phyloP scores from a whole-genome alignment of 1,140 invertebrate genomes.

The Littorina saxatilis region DNA sequence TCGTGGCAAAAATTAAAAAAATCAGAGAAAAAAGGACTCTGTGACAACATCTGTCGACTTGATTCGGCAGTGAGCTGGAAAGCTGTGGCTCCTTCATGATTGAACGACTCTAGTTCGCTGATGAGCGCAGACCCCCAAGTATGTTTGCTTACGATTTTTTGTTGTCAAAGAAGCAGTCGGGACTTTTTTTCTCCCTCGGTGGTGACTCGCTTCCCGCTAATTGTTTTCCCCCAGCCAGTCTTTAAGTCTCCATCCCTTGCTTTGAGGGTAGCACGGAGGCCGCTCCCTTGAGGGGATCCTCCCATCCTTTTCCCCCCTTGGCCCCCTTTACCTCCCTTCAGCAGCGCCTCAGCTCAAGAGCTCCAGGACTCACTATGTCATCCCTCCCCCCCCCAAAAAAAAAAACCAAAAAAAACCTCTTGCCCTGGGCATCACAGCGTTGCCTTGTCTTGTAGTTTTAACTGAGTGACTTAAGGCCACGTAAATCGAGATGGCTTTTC shows the following conservation, averaged over 20 bases:
- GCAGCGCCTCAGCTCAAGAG: too few relatives aligned
- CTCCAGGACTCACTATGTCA: too few relatives aligned
- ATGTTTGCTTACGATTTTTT: slow-evolving; percentile 22
- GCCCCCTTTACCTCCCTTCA: background rate
- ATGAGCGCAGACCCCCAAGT: slow-evolving; percentile 18
- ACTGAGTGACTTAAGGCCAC: too few relatives aligned
- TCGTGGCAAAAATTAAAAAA: too few relatives aligned
- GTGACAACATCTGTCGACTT: slow-evolving; percentile 20
- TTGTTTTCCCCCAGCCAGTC: slow-evolving; percentile 24
- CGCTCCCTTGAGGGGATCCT: too few relatives aligned
- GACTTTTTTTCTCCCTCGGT: background rate
- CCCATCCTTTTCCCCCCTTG: background rate
- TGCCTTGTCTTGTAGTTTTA: too few relatives aligned
- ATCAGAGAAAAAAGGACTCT: background rate
- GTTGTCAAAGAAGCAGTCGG: slow-evolving; percentile 26
- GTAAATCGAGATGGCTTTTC: background rate
- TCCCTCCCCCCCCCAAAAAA: background rate
- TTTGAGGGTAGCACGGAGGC: background rate
- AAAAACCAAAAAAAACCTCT: too few relatives aligned
- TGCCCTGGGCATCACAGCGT: too few relatives aligned
- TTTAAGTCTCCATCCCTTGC: background rate
- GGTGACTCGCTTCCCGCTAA: slow-evolving; percentile 17
- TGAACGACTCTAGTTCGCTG: slow-evolving; percentile 11
- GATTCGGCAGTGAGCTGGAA: background rate
- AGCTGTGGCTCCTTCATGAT: slow-evolving; percentile 1